Conservation (phyloP, 2,888 invertebrate genomes). For the Pardosa pseudoannulata region DNA sequence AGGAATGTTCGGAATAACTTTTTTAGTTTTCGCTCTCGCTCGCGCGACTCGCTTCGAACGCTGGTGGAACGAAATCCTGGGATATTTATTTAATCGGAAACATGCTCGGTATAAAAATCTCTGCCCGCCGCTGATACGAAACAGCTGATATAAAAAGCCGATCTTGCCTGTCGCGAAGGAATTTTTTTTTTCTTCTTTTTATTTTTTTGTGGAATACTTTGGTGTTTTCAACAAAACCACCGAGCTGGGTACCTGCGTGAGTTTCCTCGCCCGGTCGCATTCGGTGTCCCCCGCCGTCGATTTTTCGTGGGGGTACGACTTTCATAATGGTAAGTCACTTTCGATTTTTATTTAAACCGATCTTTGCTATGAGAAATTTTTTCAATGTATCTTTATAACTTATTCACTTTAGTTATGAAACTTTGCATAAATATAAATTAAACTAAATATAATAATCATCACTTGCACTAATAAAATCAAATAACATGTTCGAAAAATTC, state of each 20-base stretch:
- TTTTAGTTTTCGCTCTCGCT: neutral
- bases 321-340: conserved; percentile 60
- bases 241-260: conserved; percentile 69
- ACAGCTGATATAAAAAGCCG: neutral
- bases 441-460: no score
- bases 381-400: no score
- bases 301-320: conserved; percentile 64
- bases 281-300: conserved; percentile 58
- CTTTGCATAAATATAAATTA: no score
- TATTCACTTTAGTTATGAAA: no score
- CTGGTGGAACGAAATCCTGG: neutral
- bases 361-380: no score
- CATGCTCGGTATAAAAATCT: neutral
- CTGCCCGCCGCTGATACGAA: neutral
- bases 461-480: no score
- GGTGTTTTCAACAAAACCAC: neutral
- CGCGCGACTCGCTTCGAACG: neutral
- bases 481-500: no score
- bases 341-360: no score
- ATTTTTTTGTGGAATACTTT: no score
- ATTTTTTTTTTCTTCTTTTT: no score
- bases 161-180: neutral
- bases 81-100: neutral
- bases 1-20: conserved; percentile 30
- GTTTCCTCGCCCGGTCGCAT: conserved; percentile 44